phyloP scores from a whole-genome alignment of 1,140 invertebrate species.

The Mycetomoellerius zeteki region DNA sequence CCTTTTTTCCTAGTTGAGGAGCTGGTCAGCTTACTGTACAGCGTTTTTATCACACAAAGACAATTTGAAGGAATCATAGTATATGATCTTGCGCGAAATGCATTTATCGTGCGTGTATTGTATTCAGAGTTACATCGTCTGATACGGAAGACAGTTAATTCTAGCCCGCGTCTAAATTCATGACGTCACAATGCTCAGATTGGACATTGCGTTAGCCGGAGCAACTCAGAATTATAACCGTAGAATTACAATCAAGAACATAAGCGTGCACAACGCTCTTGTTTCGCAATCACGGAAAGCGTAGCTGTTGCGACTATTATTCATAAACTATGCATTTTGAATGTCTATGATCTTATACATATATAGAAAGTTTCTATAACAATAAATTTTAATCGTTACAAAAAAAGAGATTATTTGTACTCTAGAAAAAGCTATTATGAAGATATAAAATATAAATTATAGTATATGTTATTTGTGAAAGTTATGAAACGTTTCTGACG shows the following conservation, averaged over 20 bases:
- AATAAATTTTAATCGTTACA: neutral
- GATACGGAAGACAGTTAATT: conserved; percentile 60
- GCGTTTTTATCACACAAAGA: neutral
- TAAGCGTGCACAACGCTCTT: conserved; percentile 25
- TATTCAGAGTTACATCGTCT: conserved; percentile 48
- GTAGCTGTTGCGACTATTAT: conserved; percentile 2
- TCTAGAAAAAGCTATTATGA: neutral
- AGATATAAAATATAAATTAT: neutral
- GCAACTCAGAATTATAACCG: conserved; percentile 18
- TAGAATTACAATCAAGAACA: conserved; percentile 10
- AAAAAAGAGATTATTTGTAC: too few species aligned
- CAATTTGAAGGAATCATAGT: conserved; percentile 19
- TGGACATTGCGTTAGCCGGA: conserved; percentile 37
- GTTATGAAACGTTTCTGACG: neutral
- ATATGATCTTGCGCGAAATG: conserved; percentile 40
- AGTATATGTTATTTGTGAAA: neutral
- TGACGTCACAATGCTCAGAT: conserved; percentile 60
- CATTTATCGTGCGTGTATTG: conserved; percentile 57
- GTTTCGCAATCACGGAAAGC: conserved; percentile 27
- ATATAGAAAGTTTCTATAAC: neutral
- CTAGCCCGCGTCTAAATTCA: conserved; percentile 57
- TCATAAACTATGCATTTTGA: conserved; percentile 12
- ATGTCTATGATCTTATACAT: neutral
- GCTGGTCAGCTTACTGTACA: neutral
- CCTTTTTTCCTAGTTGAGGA: too few species aligned